These are phyloP conservation scores for Eilema depressum DNA, from an alignment of 2,888 invertebrate genomes.

Conservation along the genomic window DNA sequence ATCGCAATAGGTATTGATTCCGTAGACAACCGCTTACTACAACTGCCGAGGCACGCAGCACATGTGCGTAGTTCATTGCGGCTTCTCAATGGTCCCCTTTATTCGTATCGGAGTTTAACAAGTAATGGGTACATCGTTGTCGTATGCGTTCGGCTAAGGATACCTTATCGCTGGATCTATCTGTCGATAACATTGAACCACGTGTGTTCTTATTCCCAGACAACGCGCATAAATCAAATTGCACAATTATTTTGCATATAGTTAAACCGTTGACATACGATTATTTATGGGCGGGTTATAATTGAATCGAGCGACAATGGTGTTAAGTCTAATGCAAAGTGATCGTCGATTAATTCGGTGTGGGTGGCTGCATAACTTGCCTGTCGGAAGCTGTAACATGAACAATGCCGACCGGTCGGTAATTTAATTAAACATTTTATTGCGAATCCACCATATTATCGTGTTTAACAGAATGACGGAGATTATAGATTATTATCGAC, in stretches of 20 bases:
- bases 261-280: slow-evolving; percentile 53
- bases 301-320: slow-evolving; percentile 60
- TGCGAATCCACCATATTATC: slow-evolving; percentile 44
- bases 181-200: slow-evolving; percentile 50
- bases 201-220: slow-evolving; percentile 51
- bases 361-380: slow-evolving; percentile 68
- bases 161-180: slow-evolving; percentile 47
- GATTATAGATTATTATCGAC: slow-evolving; percentile 41
- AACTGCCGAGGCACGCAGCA: too few species aligned
- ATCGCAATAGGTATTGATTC: too few species aligned
- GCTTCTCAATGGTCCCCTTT: too few species aligned
- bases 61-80: too few species aligned
- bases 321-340: slow-evolving; percentile 70
- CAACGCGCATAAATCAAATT: slow-evolving; percentile 70
- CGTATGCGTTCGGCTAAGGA: too few species aligned
- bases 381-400: slow-evolving; percentile 69
- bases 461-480: slow-evolving; percentile 39
- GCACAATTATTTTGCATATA: slow-evolving; percentile 63
- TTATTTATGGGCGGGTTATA: slow-evolving; percentile 53
- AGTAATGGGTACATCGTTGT: too few species aligned
- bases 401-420: slow-evolving; percentile 54
- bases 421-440: slow-evolving; percentile 59
- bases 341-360: slow-evolving; percentile 71
- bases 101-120: too few species aligned
- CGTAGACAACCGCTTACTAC: too few species aligned